Conservation (phyloP, 2,113 vertebrate species). For the Triplophysa siluroides region DNA sequence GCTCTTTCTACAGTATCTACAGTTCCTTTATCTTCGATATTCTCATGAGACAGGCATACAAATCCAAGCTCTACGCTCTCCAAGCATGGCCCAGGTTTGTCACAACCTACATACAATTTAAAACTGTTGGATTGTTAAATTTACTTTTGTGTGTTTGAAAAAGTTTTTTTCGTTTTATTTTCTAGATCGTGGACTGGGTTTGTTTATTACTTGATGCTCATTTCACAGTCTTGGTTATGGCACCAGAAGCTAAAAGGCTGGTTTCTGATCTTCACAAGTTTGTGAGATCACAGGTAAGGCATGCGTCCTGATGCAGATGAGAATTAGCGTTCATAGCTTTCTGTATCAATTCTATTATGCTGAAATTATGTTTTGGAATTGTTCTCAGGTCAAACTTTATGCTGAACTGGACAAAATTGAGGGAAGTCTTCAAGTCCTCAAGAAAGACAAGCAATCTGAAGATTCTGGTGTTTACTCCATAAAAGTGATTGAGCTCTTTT, state of each 20-base stretch:
- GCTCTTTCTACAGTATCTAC: conserved; percentile 90
- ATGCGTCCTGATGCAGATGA: neutral
- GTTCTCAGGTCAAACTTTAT: conserved; percentile 81
- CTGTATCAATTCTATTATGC: neutral
- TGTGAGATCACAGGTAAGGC: conserved; percentile 85
- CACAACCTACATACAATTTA: neutral
- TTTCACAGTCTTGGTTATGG: conserved; percentile 91
- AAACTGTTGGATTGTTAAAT: neutral
- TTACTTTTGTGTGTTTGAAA: neutral
- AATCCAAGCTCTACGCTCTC: conserved; percentile 70
- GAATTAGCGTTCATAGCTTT: neutral
- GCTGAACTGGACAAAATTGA: conserved; percentile 93
- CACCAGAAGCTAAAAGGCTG: conserved; percentile 84
- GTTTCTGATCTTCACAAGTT: conserved; percentile 83
- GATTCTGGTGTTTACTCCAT: conserved; percentile 84
- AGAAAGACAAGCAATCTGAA: conserved; percentile 73
- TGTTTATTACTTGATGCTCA: conserved; percentile 91
- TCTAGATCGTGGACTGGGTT: conserved; percentile 94
- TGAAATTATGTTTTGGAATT: neutral
- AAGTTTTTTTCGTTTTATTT: conserved; percentile 21
- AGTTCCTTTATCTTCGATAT: conserved; percentile 86
- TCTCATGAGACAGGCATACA: conserved; percentile 73
- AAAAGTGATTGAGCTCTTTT: conserved; percentile 91
- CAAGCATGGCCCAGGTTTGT: conserved; percentile 85
- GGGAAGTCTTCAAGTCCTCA: conserved; percentile 82